Evolutionary conservation across 30 jellyfish, hydroid and myxozoan species (phyloP).

Genomic region (Hydra vulgaris): DNA sequence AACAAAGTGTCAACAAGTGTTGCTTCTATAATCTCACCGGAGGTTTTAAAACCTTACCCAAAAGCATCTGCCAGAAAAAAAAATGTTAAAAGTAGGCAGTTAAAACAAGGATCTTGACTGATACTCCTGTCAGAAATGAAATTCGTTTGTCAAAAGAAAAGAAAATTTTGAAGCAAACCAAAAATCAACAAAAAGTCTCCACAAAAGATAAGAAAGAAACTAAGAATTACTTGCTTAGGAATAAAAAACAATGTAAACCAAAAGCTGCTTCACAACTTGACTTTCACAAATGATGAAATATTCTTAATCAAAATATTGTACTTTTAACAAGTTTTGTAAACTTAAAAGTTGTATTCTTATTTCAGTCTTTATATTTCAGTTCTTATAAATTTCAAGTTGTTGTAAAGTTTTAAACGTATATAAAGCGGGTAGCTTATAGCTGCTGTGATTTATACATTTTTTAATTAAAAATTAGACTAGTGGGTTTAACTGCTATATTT

Average conservation of each 20-base stretch:
- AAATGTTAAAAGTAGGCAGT: not conserved
- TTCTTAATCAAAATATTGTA: not conserved
- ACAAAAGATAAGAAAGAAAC: not conserved
- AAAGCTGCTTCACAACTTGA: not conserved
- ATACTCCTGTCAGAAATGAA: not conserved
- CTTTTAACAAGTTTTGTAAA: not conserved
- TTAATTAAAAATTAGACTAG: not conserved
- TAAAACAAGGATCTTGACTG: not conserved
- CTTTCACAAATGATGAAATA: not conserved
- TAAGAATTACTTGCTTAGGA: not conserved
- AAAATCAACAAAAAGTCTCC: not conserved
- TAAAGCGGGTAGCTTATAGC: not conserved
- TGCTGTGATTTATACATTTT: not conserved
- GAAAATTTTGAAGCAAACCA: not conserved
- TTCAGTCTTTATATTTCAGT: not conserved
- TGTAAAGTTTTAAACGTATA: not conserved
- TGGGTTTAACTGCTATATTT: not conserved
- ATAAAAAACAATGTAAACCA: not conserved
- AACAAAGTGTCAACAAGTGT: not conserved
- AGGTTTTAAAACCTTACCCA: not conserved
- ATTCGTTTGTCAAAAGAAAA: not conserved
- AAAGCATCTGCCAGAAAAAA: not conserved
- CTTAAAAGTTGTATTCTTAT: not conserved
- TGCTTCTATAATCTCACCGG: not conserved
- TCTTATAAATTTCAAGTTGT: not conserved